Base-by-base conservation (phyloP, 2,797 vertebrate genomes). In the Sebastes taczanowskii region DNA sequence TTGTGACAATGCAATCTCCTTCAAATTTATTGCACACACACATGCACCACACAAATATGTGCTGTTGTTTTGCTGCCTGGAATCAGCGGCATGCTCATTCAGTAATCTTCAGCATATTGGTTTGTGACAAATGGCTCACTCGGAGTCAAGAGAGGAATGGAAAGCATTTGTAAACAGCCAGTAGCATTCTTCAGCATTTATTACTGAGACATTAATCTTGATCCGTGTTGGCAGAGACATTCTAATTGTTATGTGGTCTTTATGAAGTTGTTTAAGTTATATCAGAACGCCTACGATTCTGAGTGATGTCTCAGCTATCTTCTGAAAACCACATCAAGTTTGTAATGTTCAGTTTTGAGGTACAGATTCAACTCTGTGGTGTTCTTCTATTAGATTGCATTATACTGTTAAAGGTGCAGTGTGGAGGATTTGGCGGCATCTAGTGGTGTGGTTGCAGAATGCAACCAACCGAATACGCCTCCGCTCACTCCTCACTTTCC, bases 1-100 rank as follows among this genome's bases (percentile, higher is more conserved):
- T 10, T 22, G 80, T 90, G 90, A 93, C 92, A 91, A 80, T 76
- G 83, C 90, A 89, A 88, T 91, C 86, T 85, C 71, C 82, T 67
- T 66, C 22, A 78, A 87, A 93, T 89, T 71, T 89, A 93, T 92
- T 85, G 65, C 78, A 61, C 63, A 46, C 74, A 75, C 74, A 74
- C 66, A 60, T 29, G 71, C 82, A 30, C 11, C 67, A 13, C 77
- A 62, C 78, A 84, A 83, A 82, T 76, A 79, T 32, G 74, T 29
- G 60, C 77, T 38, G 68, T 72, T 77, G 22, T 82, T 71, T 66
- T 32, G 59, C 62, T 14, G 60, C 56, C 67, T 66, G 74, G 60
- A 77, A 89, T 86, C 83, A 55, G 78, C 82, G 14, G 71, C 71
- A 0, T 65, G 53, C 80, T 82, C 79, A 10, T 73, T 88, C 72